Percentiles rank a stretch among this genome's conserved stretches.
phyloP scores from a whole-genome alignment of 2,888 invertebrate genomes.

The Micoletzkya japonica region DNA sequence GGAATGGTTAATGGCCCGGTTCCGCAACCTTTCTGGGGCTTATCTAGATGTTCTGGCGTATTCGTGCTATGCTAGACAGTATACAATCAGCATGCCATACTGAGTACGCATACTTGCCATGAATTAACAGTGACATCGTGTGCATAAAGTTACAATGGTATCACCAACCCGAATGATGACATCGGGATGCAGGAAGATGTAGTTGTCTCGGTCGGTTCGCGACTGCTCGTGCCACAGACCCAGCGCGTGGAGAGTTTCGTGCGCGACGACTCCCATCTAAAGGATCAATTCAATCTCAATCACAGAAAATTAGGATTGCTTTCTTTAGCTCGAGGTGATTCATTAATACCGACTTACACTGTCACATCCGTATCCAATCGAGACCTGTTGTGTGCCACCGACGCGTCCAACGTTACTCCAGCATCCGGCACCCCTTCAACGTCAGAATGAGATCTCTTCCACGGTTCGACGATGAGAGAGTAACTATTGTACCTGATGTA shows the following conservation, averaged over 20 bases:
- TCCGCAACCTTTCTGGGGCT: no score
- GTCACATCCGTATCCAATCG: slow-evolving; percentile 59
- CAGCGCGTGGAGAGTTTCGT: slow-evolving; percentile 55
- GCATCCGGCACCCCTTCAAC: slow-evolving; percentile 48
- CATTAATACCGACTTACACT: slow-evolving; percentile 34
- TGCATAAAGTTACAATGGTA: no score
- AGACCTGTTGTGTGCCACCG: slow-evolving; percentile 55
- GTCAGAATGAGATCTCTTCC: not conserved
- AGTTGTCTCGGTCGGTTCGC: slow-evolving; percentile 55
- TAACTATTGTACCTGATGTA: slow-evolving; percentile 30
- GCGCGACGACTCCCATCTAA: slow-evolving; percentile 55
- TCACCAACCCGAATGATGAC: slow-evolving; percentile 47
- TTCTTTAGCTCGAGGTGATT: not conserved
- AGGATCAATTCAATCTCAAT: slow-evolving; percentile 25
- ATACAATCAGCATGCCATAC: no score
- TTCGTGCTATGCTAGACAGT: no score
- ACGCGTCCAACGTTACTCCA: slow-evolving; percentile 58
- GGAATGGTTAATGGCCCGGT: no score
- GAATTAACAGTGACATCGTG: not conserved
- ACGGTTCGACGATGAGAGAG: not conserved
- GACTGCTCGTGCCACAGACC: slow-evolving; percentile 63
- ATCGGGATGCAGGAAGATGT: slow-evolving; percentile 44
- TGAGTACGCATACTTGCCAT: not conserved
- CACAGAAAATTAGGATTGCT: not conserved
- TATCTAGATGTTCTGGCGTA: no score